Base-by-base conservation (phyloP, 2,888 invertebrate genomes). In the Argyra leucocephala region DNA sequence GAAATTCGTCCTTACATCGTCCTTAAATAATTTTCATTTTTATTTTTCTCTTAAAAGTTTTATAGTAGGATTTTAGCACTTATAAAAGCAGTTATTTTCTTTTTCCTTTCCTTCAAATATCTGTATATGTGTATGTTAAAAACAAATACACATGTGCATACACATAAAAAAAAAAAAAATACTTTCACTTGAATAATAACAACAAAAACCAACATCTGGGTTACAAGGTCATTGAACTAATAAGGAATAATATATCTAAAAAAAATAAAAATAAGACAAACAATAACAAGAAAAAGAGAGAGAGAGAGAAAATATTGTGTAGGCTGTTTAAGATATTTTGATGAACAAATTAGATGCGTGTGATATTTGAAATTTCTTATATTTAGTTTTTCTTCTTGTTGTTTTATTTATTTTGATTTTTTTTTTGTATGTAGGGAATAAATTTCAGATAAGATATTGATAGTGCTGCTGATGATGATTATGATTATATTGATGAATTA, bases 141-240 rank as follows among this genome's bases (percentile, higher is more conserved):
- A 48, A 18, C 15, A 15, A 48, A n/a, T 15, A 48, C 48, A 48
- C 48, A 5, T 48, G 5, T 31, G 4, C 12, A 31, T 31, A 31
- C 18, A 12, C 9, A 3, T 48, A 48, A 48, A 48, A 48, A 18
- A 48, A 18, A 48, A 48, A 18, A 48, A 48, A 48, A 31, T 31
- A 26, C 9, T 4, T 26, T 6, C 12, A 48, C 12, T 5, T 18
- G 48, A 48, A 15, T 15, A 15, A 26, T 26, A 37, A 15, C 5
- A 15, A 37, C 2, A 48, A 48, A 15, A 48, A 48, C 5, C 12
- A 48, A 48, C 48, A 48, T 48, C 48, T 48, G 48, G 48, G 48
- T 48, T 48, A 48, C 48, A 48, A 48, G 48, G 48, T 48, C 48
- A 48, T 48, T 48, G 48, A 48, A 48, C 48, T 48, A 48, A 48